These are phyloP conservation scores for Montipora sp. DNA, from an alignment of 64 coral and sea anemone species.

Conservation along the genomic window DNA sequence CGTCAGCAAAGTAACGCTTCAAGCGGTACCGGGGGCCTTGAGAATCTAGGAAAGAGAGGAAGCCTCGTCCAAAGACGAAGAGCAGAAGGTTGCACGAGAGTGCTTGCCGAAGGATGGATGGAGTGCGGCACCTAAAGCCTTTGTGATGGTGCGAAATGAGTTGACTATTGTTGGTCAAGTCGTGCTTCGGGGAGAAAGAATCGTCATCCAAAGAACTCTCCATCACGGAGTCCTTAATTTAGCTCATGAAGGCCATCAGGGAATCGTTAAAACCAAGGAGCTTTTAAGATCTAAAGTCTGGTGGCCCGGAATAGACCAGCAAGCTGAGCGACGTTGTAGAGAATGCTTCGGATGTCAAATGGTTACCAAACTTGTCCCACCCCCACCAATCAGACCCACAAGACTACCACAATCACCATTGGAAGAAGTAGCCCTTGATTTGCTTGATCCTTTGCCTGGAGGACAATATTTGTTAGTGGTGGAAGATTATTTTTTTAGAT, in stretches of 20 bases:
- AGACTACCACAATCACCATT: slow-evolving; percentile 17
- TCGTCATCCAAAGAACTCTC: background rate
- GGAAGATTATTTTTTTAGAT: slow-evolving; percentile 59
- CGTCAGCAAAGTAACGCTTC: background rate
- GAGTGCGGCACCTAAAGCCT: slow-evolving; percentile 21
- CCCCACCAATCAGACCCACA: background rate
- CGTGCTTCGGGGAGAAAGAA: slow-evolving; percentile 22
- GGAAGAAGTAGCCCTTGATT: slow-evolving; percentile 35
- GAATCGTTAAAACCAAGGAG: slow-evolving; percentile 54
- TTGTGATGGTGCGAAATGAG: background rate
- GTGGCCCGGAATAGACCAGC: slow-evolving; percentile 36
- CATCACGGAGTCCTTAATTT: slow-evolving; percentile 8
- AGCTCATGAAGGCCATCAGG: slow-evolving; percentile 41
- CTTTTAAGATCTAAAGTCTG: slow-evolving; percentile 53
- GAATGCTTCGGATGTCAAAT: slow-evolving; percentile 2
- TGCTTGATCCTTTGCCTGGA: slow-evolving; percentile 59
- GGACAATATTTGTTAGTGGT: slow-evolving; percentile 47
- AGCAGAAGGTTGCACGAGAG: background rate
- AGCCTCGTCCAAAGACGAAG: slow-evolving; percentile 2
- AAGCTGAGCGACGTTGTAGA: slow-evolving; percentile 24
- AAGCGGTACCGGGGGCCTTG: slow-evolving; percentile 15
- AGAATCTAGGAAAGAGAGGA: slow-evolving; percentile 15
- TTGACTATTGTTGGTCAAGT: slow-evolving; percentile 42
- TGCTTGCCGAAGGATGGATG: slow-evolving; percentile 9
- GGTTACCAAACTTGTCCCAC: background rate